These are phyloP conservation scores for Papilio helenus DNA, from an alignment of 1,140 invertebrate genomes.

Conservation along the genomic window DNA sequence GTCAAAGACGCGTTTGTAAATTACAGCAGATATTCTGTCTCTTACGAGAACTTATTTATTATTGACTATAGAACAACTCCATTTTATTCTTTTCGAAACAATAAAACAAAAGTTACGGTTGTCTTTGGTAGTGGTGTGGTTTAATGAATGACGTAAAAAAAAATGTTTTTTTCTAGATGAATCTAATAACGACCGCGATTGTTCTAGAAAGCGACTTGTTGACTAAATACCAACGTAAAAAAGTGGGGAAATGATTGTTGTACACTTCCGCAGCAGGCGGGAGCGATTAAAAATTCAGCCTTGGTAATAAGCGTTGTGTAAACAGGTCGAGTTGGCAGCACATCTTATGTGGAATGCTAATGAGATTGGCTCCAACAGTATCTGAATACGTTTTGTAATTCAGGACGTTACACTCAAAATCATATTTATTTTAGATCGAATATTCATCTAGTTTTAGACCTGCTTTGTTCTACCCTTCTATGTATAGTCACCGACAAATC, in stretches of 20 bases:
- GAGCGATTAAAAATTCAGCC: slow-evolving; percentile 65
- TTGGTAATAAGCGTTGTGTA: slow-evolving; percentile 64
- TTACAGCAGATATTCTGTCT: neutral
- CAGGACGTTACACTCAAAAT: slow-evolving; percentile 56
- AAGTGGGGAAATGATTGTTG: slow-evolving; percentile 32
- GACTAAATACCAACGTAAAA: slow-evolving; percentile 24
- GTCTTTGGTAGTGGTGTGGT: too few relatives aligned
- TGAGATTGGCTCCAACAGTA: slow-evolving; percentile 61
- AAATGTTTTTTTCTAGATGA: neutral
- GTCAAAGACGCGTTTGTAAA: neutral
- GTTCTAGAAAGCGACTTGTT: slow-evolving; percentile 36
- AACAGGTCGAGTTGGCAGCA: slow-evolving; percentile 64
- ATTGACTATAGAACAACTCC: neutral
- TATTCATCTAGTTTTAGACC: neutral
- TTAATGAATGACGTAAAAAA: too few relatives aligned
- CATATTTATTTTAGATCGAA: slow-evolving; percentile 44
- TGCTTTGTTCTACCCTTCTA: neutral
- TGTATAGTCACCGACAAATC: neutral
- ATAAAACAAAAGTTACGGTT: too few relatives aligned
- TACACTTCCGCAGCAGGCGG: slow-evolving; percentile 41
- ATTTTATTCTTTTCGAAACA: too few relatives aligned
- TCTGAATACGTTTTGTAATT: slow-evolving; percentile 54
- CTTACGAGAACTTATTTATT: neutral
- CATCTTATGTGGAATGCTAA: slow-evolving; percentile 64
- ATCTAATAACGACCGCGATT: slow-evolving; percentile 22